Evolutionary conservation across 2,888 invertebrate species (phyloP), one percentile per base, ranked within the genome.

Genomic region (Drosophila incognita): DNA sequence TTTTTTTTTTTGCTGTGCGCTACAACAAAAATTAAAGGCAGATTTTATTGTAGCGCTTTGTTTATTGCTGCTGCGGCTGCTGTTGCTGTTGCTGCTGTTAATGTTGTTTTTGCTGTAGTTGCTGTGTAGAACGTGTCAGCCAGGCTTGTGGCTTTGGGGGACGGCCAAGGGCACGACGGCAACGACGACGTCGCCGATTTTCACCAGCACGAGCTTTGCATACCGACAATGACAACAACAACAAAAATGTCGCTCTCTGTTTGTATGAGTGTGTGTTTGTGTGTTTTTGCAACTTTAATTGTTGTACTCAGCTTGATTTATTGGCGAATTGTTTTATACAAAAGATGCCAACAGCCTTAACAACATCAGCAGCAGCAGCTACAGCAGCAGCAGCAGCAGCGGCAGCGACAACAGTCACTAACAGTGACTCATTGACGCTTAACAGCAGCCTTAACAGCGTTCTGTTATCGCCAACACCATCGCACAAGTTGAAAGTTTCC

Each of bases 181-280:
- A 70, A 67, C 80, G 66, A 70, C 72, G 58, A 52, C 81, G 63
- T 59, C 78, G 67, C 61, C 63, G 89, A 74, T 89, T 89, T 89
- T 83, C 87, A 83, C 73, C 76, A 88, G 86, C 90, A 90, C 88
- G 90, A 88, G 84, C 87, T 89, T 89, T 90, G 89, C 90, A 90
- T 90, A 88, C 89, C 84, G 81, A 83, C 83, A 81, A 81, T 77
- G 72, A 70, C 75, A 65, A 58, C 51, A 70, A 46, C 61, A 69
- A 49, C 63, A 69, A 74, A 73, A 82, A 82, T 87, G 81, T 86
- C 73, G 73, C 74, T 74, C 70, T 80, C 58, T 74, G 62, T 72
- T 24, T 56, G 35, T 58, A 11, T 58, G 29, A 69, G 57, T 73
- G 63, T 71, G 73, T 74, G 68, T 79, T 49, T 74, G 46, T 69